Evolutionary conservation across 2,888 invertebrate species (phyloP), one percentile per base, ranked within the genome.

Genomic region (Stenurella melanura): DNA sequence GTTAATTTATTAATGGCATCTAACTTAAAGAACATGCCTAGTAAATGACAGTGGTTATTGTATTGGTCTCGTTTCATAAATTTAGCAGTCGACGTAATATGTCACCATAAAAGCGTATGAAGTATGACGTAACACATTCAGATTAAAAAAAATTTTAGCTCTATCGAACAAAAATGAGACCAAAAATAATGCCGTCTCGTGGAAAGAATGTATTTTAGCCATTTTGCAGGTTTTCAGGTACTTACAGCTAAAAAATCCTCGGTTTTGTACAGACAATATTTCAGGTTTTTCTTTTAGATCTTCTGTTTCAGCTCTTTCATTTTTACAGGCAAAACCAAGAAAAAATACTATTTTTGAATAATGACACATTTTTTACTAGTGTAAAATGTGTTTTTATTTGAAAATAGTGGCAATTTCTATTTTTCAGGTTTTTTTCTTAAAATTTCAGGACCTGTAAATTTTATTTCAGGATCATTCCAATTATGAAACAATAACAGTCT

Each of bases 251-350:
- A 63, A 69, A 50, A 68, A 54, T 9, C 61, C 11, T 54, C 38
- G 18, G 18, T 71, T 21, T 10, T 57, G 11, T 34, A 69, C 12
- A 70, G 60, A 42, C 18, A 64, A 61, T 61, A 70, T 80, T 81
- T 81, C 80, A 78, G 80, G 68, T 76, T 73, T 72, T 50, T 73
- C 21, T 77, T 78, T 77, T 79, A 71, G 73, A 57, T 69, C 17
- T 74, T 80, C 76, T 78, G 58, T 77, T 79, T 75, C 77, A 77
- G 79, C 75, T 67, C 15, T 68, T 74, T 75, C 69, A 75, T 30
- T 72, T 38, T 72, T 72, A 54, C 72, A 72, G 63, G 67, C 54
- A 63, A 63, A 72, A 54, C 63, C 61, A 63, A 72, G 72, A 63
- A 61, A 72, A 50, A 50, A 6, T 0, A 63, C 72, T 63, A 10